Base-by-base conservation (phyloP, 2,113 vertebrate species). In the Edolisoma coerulescens region DNA sequence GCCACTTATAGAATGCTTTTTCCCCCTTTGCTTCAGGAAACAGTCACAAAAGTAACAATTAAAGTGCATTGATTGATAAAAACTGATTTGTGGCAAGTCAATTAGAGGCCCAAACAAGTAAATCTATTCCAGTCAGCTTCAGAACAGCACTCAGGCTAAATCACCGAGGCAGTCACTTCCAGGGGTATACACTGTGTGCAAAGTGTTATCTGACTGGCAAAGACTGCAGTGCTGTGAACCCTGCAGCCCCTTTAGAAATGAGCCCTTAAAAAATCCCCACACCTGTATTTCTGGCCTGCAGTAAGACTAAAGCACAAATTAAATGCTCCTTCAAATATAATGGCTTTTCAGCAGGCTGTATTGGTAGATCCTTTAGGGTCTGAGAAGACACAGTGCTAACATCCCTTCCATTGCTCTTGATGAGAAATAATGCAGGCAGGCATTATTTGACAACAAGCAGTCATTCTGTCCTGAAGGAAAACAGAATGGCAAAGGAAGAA, bases 81-180 rank as follows among this genome's bases (percentile, higher is more conserved):
- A 81, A 80, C 37, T 61, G 3, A 28, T 89, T 16, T 75, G 77
- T 3, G 4, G 64, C 33, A 70, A 87, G 75, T 84, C 86, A 73
- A 3, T 86, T 71, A 78, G n/a, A 60, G 30, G n/a, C 33, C 47
- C 44, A 87, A 78, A 65, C 32, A 61, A 89, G 50, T 53, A 83
- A 69, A 78, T 73, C 75, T 52, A 11, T 56, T 90, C 27, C 26
- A 41, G n/a, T 53, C 45, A 70, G 64, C 39, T 87, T 84, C 54
- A 74, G 68, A 68, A 6, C 3, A 11, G 60, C 60, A 19, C 18
- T 70, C 8, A 9, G 71, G 22, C 37, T 76, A 68, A 45, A 65
- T 74, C 7, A 8, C 20, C 0, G 0, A 60, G 27, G 24, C 11
- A 27, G 11, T 64, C 4, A 2, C n/a, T 94, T 92, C 37, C 41